Conservation (phyloP, 1,140 invertebrate genomes). For the Ylistrum balloti region DNA sequence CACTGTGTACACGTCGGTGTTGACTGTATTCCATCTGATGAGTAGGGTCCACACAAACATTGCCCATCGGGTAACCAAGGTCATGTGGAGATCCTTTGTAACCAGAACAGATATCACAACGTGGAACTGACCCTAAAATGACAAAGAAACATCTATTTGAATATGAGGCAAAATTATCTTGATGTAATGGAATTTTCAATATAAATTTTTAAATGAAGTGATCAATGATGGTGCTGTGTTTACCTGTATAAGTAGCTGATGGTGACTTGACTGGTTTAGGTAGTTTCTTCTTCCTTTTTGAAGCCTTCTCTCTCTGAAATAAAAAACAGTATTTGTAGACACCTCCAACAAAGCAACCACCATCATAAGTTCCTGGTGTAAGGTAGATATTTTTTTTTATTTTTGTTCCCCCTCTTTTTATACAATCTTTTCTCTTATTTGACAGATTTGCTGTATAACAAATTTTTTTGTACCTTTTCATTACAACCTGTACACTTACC, state of each 20-base stretch:
- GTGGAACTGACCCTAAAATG: constrained; percentile 59
- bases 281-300: constrained; percentile 64
- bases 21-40: constrained; percentile 71
- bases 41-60: constrained; percentile 62
- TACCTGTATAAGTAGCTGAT: constrained; percentile 68
- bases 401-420: no score
- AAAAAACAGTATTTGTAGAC: not conserved
- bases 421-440: no score
- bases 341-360: no score
- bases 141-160: not conserved
- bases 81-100: constrained; percentile 51
- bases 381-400: no score
- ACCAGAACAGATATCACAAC: constrained; percentile 68
- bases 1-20: constrained; percentile 77
- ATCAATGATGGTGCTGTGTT: not conserved
- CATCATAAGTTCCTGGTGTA: no score
- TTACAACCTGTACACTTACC: constrained; percentile 26
- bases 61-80: constrained; percentile 51
- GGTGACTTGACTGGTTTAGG: constrained; percentile 65
- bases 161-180: no score
- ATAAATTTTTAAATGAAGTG: not conserved
- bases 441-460: no score
- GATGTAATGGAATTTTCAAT: no score
- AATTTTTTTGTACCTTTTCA: no score
- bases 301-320: constrained; percentile 45